Percentiles rank a stretch among this genome's conserved stretches.
Conservation (phyloP, 2,888 invertebrate genomes). For the Cremastinae sp. region DNA sequence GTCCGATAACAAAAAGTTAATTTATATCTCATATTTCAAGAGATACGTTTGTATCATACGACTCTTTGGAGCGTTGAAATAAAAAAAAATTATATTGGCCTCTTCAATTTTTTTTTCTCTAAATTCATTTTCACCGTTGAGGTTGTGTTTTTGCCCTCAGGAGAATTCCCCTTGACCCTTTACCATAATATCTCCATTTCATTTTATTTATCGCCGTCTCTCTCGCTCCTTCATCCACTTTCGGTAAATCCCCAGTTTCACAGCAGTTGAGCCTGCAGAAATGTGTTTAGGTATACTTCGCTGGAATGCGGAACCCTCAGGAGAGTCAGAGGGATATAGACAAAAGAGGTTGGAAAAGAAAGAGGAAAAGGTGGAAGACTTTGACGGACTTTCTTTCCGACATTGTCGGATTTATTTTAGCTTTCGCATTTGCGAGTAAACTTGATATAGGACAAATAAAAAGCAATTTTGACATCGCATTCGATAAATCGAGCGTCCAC, state of each 20-base stretch:
- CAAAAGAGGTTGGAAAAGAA: background rate
- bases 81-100: background rate
- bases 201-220: background rate
- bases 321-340: slow-evolving; percentile 12
- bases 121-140: background rate
- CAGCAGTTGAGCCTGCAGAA: slow-evolving; percentile 7
- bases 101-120: background rate
- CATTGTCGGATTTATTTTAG: slow-evolving; percentile 3
- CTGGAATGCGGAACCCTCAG: slow-evolving; percentile 15
- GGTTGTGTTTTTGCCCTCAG: slow-evolving; percentile 1
- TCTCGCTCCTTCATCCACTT: slow-evolving; percentile 13
- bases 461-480: no score
- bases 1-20: background rate
- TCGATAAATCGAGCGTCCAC: no score
- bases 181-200: slow-evolving; percentile 12
- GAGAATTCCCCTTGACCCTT: slow-evolving; percentile 9
- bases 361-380: no score
- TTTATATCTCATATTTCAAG: background rate
- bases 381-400: slow-evolving; percentile 5
- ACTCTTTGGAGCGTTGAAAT: slow-evolving; percentile 11
- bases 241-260: background rate
- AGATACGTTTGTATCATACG: background rate
- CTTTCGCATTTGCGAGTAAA: slow-evolving; percentile 3
- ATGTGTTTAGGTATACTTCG: slow-evolving; percentile 10
- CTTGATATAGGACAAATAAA: no score